Base-by-base conservation (phyloP, 1,140 invertebrate genomes). In the Lepidurus packardi region DNA sequence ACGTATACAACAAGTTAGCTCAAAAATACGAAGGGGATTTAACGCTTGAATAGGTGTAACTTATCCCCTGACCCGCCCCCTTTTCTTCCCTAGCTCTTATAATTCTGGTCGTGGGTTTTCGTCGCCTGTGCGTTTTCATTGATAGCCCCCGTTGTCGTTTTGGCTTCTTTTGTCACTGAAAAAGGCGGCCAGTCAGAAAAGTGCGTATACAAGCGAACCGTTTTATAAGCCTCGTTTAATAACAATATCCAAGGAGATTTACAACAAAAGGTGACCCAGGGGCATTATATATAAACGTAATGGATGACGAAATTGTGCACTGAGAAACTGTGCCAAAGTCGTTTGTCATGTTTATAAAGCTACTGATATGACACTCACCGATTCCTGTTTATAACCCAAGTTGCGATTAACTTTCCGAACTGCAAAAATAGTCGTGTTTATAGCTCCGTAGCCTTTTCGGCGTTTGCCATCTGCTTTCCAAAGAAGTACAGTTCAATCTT, bases 1-100 rank as follows among this genome's bases (percentile, higher is more conserved):
- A 13, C 53, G 53, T 65, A 65, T 21, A 65, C 53, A 65, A 65
- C 53, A 65, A 65, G 53, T 65, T 65, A 65, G 53, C 53, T 65
- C 53, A 65, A 9, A 65, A 16, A 65, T 7, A 21, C 53, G 8
- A 65, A 16, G 53, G 53, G 13, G 53, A 65, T 65, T 65, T 65
- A 65, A 65, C 53, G 53, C 53, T 65, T 65, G 53, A 65, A 65
- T 65, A 65, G 53, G 16, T 65, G 53, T 65, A 65, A 65, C 7
- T 65, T 65, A 65, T 65, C 53, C 53, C 53, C 21, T 65, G 53
- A 65, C 53, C 16, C 53, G 53, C 53, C 53, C 53, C 21, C 53
- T 21, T 65, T 65, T 65, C 53, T 65, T 65, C 21, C 16, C 53
- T 65, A 7, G 53, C 53, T 65, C 21, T 65, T 65, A 10, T 65